Evolutionary conservation across 2,888 invertebrate genomes (phyloP), one percentile per base, ranked within the genome.

Genomic region (Orgyia antiqua): DNA sequence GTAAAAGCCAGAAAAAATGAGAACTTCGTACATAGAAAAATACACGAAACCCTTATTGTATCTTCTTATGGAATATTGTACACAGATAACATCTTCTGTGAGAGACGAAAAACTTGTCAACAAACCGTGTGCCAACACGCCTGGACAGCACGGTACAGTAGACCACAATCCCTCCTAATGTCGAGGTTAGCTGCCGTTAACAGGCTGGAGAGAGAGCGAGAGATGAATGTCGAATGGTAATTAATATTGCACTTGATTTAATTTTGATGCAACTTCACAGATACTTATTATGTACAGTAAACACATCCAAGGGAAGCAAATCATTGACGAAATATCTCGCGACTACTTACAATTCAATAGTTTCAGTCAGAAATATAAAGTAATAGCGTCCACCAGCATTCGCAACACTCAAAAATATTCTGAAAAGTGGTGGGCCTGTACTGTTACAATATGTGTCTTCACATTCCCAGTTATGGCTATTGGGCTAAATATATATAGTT

Each of bases 401-500:
- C 19, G 18, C 0, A 55, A 57, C 23, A 53, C 44, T 9, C 32
- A 52, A 0, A 24, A 54, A 0, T 73, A 65, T 51, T 55, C 60
- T 24, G 73, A 78, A 26, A 51, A 29, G 0, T 34, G 49, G 1
- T 79, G 77, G 77, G 39, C 48, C 0, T 13, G 49, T 0, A 51
- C 54, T 0, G 66, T 76, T 0, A 1, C 29, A 0, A 28, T 29
- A 0, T 55, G 60, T 10, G 66, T 70, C 0, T 36, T 60, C 37
- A 53, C 45, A 0, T 78, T 75, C 23, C 72, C 77, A 0, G 1
- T 47, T 0, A 66, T 74, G 50, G 68, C 77, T 0, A 34, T 55
- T 0, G 18, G 51, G 0, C 13, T 46, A 0, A 78, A 46, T 18
- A 10, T 60, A 0, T 66, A 70, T 40, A 71, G 52, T 31, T 55